phyloP scores from a whole-genome alignment of 2,797 vertebrate genomes.

The Lepilemur septentrionalis region DNA sequence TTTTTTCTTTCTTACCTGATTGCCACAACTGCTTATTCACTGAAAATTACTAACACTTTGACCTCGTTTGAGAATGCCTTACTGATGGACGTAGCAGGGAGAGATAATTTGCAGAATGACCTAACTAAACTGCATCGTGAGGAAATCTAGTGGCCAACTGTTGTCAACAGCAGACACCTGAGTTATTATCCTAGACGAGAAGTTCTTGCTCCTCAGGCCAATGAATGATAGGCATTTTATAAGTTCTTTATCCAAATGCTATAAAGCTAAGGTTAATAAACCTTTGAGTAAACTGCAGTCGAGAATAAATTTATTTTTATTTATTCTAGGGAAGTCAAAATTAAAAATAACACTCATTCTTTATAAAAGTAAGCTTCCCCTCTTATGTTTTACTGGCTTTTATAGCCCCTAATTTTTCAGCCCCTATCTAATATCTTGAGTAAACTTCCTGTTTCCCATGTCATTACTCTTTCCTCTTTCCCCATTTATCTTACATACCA shows the following conservation, averaged over 20 bases:
- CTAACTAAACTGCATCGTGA: slow-evolving; percentile 38
- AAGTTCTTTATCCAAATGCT: background rate
- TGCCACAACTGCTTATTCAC: slow-evolving; percentile 54
- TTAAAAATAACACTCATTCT: background rate
- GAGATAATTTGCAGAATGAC: slow-evolving; percentile 29
- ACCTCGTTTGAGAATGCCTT: background rate
- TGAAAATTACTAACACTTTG: slow-evolving; percentile 52
- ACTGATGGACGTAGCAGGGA: slow-evolving; percentile 39
- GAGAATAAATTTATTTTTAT: slow-evolving; percentile 23
- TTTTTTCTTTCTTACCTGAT: slow-evolving; percentile 58
- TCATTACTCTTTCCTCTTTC: background rate
- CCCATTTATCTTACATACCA: background rate
- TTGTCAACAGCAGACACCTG: slow-evolving; percentile 3
- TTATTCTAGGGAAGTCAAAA: background rate
- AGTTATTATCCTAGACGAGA: background rate
- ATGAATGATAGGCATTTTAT: background rate
- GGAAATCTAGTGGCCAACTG: background rate
- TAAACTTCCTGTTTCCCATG: background rate
- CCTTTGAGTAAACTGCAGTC: background rate
- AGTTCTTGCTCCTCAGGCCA: background rate
- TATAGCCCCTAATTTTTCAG: background rate
- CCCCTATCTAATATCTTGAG: background rate
- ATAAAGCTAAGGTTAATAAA: slow-evolving; percentile 22
- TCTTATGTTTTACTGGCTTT: background rate
- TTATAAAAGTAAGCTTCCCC: background rate